phyloP scores from a whole-genome alignment of 2,797 vertebrate genomes.

The Mormyrops boulengeri region DNA sequence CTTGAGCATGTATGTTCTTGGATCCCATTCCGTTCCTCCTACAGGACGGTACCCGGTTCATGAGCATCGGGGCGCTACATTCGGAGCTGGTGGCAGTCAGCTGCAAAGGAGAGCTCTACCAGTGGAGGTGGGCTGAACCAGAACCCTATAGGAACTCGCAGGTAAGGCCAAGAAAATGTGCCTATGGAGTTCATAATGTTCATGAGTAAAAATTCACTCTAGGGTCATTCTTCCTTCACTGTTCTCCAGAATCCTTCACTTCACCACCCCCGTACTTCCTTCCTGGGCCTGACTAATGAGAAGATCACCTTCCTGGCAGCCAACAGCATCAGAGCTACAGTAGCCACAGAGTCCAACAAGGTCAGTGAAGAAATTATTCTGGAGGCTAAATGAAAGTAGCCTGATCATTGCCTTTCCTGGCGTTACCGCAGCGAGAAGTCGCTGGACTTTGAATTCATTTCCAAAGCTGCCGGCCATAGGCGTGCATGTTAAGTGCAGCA shows the following conservation, averaged over 20 bases:
- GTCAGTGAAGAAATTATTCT: conserved; percentile 49
- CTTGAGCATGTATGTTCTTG: neutral
- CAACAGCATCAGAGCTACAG: conserved; percentile 96
- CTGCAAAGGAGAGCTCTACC: conserved; percentile 94
- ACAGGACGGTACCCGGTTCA: conserved; percentile 93
- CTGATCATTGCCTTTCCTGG: neutral
- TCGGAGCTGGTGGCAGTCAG: conserved; percentile 93
- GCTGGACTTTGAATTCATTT: neutral
- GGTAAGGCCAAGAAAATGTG: conserved; percentile 42
- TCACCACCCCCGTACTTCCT: conserved; percentile 91
- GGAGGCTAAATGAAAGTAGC: neutral
- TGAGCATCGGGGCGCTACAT: conserved; percentile 91
- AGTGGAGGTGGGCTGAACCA: conserved; percentile 96
- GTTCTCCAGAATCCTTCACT: conserved; percentile 81
- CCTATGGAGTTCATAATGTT: neutral
- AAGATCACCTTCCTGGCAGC: conserved; percentile 94
- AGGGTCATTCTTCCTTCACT: conserved; percentile 7
- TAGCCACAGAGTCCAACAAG: conserved; percentile 96
- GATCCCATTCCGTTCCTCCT: neutral
- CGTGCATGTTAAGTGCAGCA: neutral
- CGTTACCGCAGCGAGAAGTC: neutral
- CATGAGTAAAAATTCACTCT: neutral
- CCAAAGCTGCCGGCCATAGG: neutral
- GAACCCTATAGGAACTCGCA: conserved; percentile 95
- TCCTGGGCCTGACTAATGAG: conserved; percentile 86